A percentile compares a stretch with the other conserved stretches of the same genome.
phyloP scores from a whole-genome alignment of 2,888 invertebrate species.

The Xylophagus ater region DNA sequence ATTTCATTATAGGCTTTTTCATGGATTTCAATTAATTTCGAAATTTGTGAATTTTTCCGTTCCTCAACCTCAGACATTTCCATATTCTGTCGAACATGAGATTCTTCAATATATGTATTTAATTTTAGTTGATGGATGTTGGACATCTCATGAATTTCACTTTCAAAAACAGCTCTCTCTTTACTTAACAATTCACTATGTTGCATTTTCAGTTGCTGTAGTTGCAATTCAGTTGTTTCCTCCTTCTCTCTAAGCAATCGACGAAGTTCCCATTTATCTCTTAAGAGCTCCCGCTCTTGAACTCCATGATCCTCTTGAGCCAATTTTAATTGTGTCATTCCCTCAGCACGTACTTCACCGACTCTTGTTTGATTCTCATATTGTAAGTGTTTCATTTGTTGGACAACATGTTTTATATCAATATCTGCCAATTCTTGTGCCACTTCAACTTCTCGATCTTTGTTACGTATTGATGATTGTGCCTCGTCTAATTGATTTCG shows the following conservation, averaged over 20 bases:
- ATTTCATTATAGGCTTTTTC: conserved; percentile 78
- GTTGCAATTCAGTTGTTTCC: conserved; percentile 33
- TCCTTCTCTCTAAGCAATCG: conserved; percentile 44
- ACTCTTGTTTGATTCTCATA: conserved; percentile 82
- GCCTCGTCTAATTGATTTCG: conserved; percentile 61
- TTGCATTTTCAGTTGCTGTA: conserved; percentile 33
- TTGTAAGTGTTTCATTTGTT: conserved; percentile 85
- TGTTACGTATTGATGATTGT: conserved; percentile 46
- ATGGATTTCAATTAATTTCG: conserved; percentile 68
- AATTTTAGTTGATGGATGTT: conserved; percentile 50
- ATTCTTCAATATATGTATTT: conserved; percentile 55
- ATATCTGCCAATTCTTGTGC: conserved; percentile 76
- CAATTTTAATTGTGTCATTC: conserved; percentile 66
- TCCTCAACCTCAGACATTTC: conserved; percentile 86
- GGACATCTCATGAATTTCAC: conserved; percentile 53
- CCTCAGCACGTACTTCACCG: conserved; percentile 74
- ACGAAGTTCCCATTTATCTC: conserved; percentile 43
- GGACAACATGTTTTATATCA: conserved; percentile 78
- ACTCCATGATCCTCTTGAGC: conserved; percentile 72
- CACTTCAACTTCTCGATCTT: conserved; percentile 81
- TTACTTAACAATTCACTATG: conserved; percentile 37
- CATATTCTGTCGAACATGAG: conserved; percentile 61
- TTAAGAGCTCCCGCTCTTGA: conserved; percentile 64
- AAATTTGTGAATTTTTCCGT: conserved; percentile 78
- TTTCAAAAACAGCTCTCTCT: conserved; percentile 52